phyloP scores from a whole-genome alignment of 2,888 invertebrate species.

The Zaprionus lineosus region DNA sequence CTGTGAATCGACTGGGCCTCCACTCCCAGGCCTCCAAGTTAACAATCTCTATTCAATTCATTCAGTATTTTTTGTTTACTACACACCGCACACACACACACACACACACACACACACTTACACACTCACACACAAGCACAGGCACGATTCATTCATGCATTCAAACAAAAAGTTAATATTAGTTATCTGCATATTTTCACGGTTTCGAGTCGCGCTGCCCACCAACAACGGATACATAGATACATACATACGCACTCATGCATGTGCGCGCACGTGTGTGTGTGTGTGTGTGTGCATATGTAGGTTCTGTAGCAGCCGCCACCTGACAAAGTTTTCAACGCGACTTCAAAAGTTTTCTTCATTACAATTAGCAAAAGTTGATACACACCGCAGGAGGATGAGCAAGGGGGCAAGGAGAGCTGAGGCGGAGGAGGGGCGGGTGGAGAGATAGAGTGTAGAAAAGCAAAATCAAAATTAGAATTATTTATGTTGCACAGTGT shows the following conservation, averaged over 20 bases:
- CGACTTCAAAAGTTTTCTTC: conserved; percentile 27
- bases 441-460: too few species aligned
- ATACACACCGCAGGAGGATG: too few species aligned
- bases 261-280: neutral
- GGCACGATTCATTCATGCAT: conserved; percentile 70
- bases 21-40: conserved; percentile 7
- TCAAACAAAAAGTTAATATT: conserved; percentile 71
- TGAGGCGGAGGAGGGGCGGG: too few species aligned
- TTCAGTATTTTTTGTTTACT: conserved; percentile 30
- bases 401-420: too few species aligned
- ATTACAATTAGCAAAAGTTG: too few species aligned
- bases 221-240: conserved; percentile 64
- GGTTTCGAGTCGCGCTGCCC: conserved; percentile 69
- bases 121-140: neutral
- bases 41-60: conserved; percentile 49
- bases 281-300: conserved; percentile 40
- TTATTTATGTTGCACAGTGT: too few species aligned
- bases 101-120: neutral
- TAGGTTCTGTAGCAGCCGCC: too few species aligned
- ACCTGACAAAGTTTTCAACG: conserved; percentile 59
- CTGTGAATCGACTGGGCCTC: too few species aligned
- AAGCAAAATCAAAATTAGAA: too few species aligned
- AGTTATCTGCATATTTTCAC: conserved; percentile 75
- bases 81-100: conserved; percentile 13
- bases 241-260: conserved; percentile 18